A percentile compares a stretch with the other conserved stretches of the same genome.
Evolutionary conservation across 2,113 vertebrate species (phyloP).

Genomic region (Turdus rufiventris): DNA sequence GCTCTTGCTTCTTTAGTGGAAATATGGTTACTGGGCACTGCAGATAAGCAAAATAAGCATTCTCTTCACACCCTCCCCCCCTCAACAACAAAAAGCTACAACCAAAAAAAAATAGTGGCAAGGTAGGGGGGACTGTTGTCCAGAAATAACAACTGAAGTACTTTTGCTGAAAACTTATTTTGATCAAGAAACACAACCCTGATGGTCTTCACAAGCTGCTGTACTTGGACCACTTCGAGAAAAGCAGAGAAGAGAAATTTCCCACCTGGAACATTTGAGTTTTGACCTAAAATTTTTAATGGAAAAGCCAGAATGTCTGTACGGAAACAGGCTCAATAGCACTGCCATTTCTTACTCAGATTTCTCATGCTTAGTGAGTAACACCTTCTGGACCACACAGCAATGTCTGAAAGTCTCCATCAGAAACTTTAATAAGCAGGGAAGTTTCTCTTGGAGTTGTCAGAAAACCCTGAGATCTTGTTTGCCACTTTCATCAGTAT

Average conservation of each 20-base stretch:
- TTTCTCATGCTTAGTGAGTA: not conserved
- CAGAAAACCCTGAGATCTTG: not conserved
- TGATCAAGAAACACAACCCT: not conserved
- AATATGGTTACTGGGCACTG: not conserved
- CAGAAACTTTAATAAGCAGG: not conserved
- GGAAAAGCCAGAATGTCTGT: not conserved
- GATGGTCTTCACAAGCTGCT: not conserved
- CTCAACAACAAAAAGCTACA: no score
- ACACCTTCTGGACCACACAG: not conserved
- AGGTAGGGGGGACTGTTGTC: no score
- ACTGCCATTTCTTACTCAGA: not conserved
- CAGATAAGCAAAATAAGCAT: not conserved
- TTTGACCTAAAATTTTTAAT: not conserved
- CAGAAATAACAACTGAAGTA: not conserved
- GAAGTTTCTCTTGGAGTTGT: not conserved
- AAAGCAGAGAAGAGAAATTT: not conserved
- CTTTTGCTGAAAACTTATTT: not conserved
- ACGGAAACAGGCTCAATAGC: not conserved
- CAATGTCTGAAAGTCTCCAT: not conserved
- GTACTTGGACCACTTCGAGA: not conserved
- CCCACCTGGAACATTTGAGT: not conserved
- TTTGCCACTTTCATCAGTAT: not conserved
- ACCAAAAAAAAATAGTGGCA: no score
- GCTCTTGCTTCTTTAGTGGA: not conserved
- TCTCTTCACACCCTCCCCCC: fast-evolving